These are phyloP conservation scores for Zaprionus lachaisei DNA, from an alignment of 1,140 invertebrate species.

Conservation along the genomic window DNA sequence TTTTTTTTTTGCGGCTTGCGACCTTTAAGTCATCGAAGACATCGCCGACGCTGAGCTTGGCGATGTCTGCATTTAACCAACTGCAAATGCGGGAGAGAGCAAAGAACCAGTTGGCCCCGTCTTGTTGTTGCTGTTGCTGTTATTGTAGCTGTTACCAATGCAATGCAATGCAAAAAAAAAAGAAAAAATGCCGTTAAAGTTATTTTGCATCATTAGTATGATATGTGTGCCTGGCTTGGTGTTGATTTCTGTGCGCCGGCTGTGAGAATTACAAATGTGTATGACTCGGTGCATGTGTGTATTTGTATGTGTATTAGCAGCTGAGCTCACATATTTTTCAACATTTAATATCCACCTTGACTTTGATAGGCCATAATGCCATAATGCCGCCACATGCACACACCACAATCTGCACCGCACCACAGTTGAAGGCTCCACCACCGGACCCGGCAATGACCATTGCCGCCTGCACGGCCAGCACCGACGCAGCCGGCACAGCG, in stretches of 20 bases:
- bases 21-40: conserved; percentile 66
- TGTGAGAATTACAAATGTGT: conserved; percentile 74
- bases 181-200: conserved; percentile 75
- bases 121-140: conserved; percentile 26
- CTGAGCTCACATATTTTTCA: conserved; percentile 58
- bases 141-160: conserved; percentile 35
- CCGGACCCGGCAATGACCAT: conserved; percentile 6
- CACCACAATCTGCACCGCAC: conserved; percentile 22
- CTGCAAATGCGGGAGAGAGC: conserved; percentile 52
- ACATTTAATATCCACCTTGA: conserved; percentile 80
- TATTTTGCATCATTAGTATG: conserved; percentile 84
- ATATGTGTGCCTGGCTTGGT: conserved; percentile 71
- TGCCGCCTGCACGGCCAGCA: not conserved
- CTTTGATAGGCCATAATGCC: conserved; percentile 77
- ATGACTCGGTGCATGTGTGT: conserved; percentile 10
- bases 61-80: conserved; percentile 69
- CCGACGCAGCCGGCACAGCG: conserved; percentile 20
- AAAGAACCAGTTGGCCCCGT: conserved; percentile 76
- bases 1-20: conserved; percentile 44
- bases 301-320: conserved; percentile 30
- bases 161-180: conserved; percentile 36
- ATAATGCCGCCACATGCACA: conserved; percentile 53
- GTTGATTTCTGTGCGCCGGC: conserved; percentile 69
- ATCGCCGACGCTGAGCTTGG: conserved; percentile 12
- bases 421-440: conserved; percentile 28